Base-by-base conservation (phyloP, 2,888 invertebrate genomes). In the Thecocarcelia acutangulata region DNA sequence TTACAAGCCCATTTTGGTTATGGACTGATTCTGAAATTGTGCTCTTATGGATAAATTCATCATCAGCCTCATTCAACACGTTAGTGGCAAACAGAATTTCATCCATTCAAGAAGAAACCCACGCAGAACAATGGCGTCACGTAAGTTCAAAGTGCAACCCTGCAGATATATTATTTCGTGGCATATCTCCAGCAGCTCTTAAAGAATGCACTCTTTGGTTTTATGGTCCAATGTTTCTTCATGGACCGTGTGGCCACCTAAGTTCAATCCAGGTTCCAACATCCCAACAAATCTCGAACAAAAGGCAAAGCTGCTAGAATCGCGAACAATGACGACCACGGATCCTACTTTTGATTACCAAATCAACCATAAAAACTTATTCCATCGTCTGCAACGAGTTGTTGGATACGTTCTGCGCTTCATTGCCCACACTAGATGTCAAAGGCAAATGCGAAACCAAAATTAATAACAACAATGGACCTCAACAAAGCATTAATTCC, bases 1-100 rank as follows among this genome's bases (percentile, higher is more conserved):
- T 24, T 21, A 42, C 21, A 13, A 59, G 11, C 24, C n/a, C 42
- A 13, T 40, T 59, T 13, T 44, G 21, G 37, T 58, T 37, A 1
- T 40, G 61, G 61, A 44, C 46, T 5, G 28, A 46, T 9, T 66
- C 50, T 11, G 50, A 66, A 66, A 66, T 66, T 52, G 13, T 66
- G 3, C 37, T 50, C 12, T 50, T 13, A 1, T 64, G 48, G 64
- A 64, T 50, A 17, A 37, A 48, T n/a, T 64, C 21, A 66, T 21
- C 54, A 28, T 28, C 17, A 48, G 28, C 48, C 1, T 46, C 63
- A 33, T 46, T 63, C 33, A 63, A 63, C 63, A 63, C 46, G 15
- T 63, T 63, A 17, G 63, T 63, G 2, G 46, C 46, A 4, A 63
- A 63, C 33, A 3, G 28, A 13, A 54, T 54, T 33, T 58, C 40